These are phyloP conservation scores for Hemiprocne comata DNA, from an alignment of 2,113 vertebrate species.

Conservation along the genomic window DNA sequence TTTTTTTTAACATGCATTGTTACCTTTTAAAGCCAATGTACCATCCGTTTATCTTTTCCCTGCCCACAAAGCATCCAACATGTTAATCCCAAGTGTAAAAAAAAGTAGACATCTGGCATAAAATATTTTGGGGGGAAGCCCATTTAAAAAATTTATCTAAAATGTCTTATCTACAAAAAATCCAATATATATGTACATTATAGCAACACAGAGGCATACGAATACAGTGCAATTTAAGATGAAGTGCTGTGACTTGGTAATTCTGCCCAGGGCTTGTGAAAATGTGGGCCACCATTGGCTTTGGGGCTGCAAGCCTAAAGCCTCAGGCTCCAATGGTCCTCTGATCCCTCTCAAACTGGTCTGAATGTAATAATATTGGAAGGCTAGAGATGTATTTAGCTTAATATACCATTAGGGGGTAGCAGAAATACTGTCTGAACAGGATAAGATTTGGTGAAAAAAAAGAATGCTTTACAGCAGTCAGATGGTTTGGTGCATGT, in stretches of 20 bases:
- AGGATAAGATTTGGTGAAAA: neutral
- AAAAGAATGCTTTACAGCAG: neutral
- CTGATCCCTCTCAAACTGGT: neutral
- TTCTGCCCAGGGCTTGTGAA: slow-evolving; percentile 26
- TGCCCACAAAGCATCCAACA: slow-evolving; percentile 34
- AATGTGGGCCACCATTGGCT: slow-evolving; percentile 69
- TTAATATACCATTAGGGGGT: neutral
- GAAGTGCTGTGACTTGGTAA: slow-evolving; percentile 59
- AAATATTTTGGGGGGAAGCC: slow-evolving; percentile 36
- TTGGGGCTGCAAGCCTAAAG: slow-evolving; percentile 40
- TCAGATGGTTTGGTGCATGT: neutral
- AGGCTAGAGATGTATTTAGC: slow-evolving; percentile 25
- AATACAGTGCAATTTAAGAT: slow-evolving; percentile 71
- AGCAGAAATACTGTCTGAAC: slow-evolving; percentile 44
- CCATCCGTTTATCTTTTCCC: slow-evolving; percentile 2
- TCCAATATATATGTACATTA: slow-evolving; percentile 65
- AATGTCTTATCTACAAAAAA: slow-evolving; percentile 76
- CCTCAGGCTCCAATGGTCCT: slow-evolving; percentile 56
- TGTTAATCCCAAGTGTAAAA: slow-evolving; percentile 68
- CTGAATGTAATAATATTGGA: neutral
- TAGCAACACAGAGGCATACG: slow-evolving; percentile 59
- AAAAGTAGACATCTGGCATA: slow-evolving; percentile 70
- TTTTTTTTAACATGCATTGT: slow-evolving; percentile 57
- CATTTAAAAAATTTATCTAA: slow-evolving; percentile 71
- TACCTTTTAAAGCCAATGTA: slow-evolving; percentile 59